These are phyloP conservation scores for Heliothis subflexa DNA, from an alignment of 1,140 invertebrate species.

Conservation along the genomic window DNA sequence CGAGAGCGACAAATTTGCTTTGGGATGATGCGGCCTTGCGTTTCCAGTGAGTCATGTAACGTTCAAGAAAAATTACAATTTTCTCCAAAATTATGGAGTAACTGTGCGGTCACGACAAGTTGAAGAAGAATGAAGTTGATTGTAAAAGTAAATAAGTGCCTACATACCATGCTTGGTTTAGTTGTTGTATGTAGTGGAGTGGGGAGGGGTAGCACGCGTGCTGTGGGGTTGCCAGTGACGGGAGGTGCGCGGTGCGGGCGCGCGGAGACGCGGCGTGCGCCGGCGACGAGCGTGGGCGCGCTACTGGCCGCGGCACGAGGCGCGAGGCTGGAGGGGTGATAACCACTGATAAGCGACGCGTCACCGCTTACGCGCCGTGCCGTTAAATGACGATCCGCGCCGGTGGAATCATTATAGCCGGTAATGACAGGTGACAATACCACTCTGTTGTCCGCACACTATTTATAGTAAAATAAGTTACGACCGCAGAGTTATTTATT, in stretches of 20 bases:
- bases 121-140: neutral
- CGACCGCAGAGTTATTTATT: too few species aligned
- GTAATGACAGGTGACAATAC: constrained; percentile 36
- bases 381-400: constrained; percentile 57
- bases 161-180: neutral
- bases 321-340: constrained; percentile 78
- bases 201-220: neutral
- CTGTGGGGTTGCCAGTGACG: constrained; percentile 9
- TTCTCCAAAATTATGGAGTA: constrained; percentile 21
- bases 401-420: neutral
- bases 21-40: constrained; percentile 77
- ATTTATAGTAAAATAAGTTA: too few species aligned
- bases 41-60: constrained; percentile 67
- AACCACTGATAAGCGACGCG: constrained; percentile 79
- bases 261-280: constrained; percentile 58
- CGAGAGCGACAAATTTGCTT: constrained; percentile 77
- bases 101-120: constrained; percentile 13
- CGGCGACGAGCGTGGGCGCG: constrained; percentile 68
- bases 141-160: neutral
- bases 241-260: neutral
- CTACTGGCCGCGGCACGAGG: constrained; percentile 68
- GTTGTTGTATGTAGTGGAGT: neutral
- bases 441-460: too few species aligned
- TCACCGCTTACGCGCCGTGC: constrained; percentile 64
- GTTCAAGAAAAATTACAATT: constrained; percentile 44